These are phyloP conservation scores for Poeciliopsis occidentalis DNA, from an alignment of 2,113 vertebrate species.

Conservation along the genomic window DNA sequence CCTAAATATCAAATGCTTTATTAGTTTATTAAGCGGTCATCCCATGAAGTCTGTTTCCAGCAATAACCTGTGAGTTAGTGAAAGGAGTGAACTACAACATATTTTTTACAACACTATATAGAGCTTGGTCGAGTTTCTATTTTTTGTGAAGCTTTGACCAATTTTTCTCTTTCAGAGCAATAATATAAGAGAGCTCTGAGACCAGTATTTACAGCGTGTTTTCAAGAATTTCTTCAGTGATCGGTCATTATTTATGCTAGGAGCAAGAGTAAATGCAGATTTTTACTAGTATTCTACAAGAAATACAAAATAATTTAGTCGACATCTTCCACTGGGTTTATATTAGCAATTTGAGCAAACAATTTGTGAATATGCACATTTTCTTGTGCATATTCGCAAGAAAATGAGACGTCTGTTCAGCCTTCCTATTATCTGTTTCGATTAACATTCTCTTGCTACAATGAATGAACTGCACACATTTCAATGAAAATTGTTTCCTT, in stretches of 20 bases:
- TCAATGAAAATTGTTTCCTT: background rate
- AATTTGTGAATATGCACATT: no score
- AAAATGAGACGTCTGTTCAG: background rate
- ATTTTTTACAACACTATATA: background rate
- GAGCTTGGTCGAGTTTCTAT: background rate
- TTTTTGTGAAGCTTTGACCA: background rate
- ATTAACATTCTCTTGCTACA: background rate
- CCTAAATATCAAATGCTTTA: background rate
- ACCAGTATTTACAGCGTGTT: background rate
- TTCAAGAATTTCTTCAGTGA: background rate
- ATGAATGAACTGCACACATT: background rate
- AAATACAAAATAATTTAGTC: background rate
- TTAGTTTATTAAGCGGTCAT: background rate
- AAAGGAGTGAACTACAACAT: background rate
- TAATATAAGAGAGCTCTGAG: background rate
- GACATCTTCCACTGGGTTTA: background rate
- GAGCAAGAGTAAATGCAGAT: background rate
- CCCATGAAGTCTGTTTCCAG: background rate
- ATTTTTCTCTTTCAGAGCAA: background rate
- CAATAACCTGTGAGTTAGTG: background rate
- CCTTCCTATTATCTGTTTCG: background rate
- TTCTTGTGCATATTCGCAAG: no score
- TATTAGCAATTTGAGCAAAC: no score
- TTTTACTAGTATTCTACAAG: background rate
- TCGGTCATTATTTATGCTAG: background rate